Percentiles rank a stretch among this genome's conserved stretches.
Evolutionary conservation across 2,797 vertebrate genomes (phyloP).

Genomic region (Mallotus villosus): DNA sequence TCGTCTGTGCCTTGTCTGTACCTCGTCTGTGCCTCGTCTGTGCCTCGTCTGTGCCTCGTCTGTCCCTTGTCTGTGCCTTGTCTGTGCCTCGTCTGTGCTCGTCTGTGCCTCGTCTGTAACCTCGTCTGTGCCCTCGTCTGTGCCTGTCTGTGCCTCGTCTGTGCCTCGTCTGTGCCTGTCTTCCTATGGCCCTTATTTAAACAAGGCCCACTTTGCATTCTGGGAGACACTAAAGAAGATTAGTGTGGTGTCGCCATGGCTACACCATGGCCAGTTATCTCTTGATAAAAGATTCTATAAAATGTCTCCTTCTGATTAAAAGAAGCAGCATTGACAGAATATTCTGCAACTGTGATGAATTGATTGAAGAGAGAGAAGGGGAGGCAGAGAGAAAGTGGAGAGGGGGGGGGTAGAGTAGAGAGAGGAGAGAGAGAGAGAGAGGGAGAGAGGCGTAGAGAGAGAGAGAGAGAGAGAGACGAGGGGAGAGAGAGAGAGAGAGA

Average conservation of each 20-base stretch:
- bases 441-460: background rate
- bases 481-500: background rate
- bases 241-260: too few relatives aligned
- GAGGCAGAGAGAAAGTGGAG: background rate
- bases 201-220: slow-evolving; percentile 2
- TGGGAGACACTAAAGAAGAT: slow-evolving; percentile 32
- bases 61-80: too few relatives aligned
- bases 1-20: too few relatives aligned
- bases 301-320: slow-evolving; percentile 54
- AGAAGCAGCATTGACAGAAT: slow-evolving; percentile 50
- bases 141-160: too few relatives aligned
- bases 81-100: too few relatives aligned
- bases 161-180: slow-evolving; percentile 7
- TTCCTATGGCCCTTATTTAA: background rate
- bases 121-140: too few relatives aligned
- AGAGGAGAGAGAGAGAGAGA: slow-evolving; percentile 4
- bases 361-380: slow-evolving; percentile 42
- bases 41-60: too few relatives aligned
- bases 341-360: slow-evolving; percentile 51
- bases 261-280: slow-evolving; percentile 37
- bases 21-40: too few relatives aligned
- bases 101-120: too few relatives aligned
- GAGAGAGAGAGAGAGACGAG: background rate
- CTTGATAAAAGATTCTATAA: slow-evolving; percentile 65
- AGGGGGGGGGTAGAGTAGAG: background rate